phyloP scores from a whole-genome alignment of 1,140 invertebrate genomes.

The Drosophila subpulchrella region DNA sequence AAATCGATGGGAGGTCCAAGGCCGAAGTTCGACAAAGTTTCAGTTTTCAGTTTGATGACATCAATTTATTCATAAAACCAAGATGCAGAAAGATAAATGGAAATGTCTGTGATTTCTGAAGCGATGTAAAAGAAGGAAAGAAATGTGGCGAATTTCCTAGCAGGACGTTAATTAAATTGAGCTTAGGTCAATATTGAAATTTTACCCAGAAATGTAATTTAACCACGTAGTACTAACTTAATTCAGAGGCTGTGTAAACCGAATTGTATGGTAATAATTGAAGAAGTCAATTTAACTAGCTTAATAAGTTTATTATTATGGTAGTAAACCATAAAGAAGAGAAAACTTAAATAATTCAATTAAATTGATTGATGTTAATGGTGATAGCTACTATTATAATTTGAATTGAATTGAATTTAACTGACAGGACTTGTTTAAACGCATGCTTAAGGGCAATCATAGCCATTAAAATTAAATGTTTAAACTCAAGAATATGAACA shows the following conservation, averaged over 20 bases:
- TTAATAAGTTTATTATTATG: background rate
- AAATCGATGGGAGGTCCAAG: slow-evolving; percentile 19
- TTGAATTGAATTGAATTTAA: too few species aligned
- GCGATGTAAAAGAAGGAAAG: background rate
- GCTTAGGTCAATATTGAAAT: slow-evolving; percentile 1
- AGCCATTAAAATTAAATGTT: too few species aligned
- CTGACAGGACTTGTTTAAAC: too few species aligned
- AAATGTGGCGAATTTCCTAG: background rate
- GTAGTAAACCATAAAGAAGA: background rate
- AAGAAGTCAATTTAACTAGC: background rate
- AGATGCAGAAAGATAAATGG: slow-evolving; percentile 34
- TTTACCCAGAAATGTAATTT: background rate
- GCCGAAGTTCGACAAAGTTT: slow-evolving; percentile 39
- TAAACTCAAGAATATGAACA: too few species aligned
- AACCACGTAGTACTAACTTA: background rate
- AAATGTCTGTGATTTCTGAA: slow-evolving; percentile 17
- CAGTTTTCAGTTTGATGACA: slow-evolving; percentile 38
- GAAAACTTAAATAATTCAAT: background rate
- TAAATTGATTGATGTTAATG: background rate
- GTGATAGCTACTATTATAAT: too few species aligned
- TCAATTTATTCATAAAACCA: slow-evolving; percentile 43
- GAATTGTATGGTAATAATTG: too few species aligned
- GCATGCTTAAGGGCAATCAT: too few species aligned
- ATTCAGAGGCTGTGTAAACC: background rate
- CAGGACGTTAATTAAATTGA: slow-evolving; percentile 5